Evolutionary conservation across 2,797 vertebrate genomes (phyloP), one percentile per base, ranked within the genome.

Genomic region (Lepidocolaptes lacrymiger): DNA sequence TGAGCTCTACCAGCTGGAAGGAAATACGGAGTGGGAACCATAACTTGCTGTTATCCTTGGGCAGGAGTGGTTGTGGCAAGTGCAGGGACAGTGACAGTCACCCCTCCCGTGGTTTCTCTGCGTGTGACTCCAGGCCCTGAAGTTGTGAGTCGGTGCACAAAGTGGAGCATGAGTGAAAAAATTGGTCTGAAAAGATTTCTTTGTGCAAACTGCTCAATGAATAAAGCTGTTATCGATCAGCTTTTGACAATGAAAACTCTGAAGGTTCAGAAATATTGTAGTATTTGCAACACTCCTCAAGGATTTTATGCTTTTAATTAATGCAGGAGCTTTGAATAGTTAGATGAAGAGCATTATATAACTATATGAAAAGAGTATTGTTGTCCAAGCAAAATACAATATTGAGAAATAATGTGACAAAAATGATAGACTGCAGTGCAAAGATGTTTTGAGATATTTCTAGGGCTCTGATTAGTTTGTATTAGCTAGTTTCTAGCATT

Each of bases 391-490:
- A 81, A 80, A 88, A 90, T 82, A 90, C 34, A 64, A 34, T 90
- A 79, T 93, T 95, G 94, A 48, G 73, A 63, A 94, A 82, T 95
- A 78, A 86, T 81, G 24, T 62, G 89, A 88, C 85, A 93, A 83
- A 89, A 95, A 79, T 92, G 68, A 94, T 46, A 89, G 94, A 92
- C 74, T 93, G 74, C 54, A 62, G 88, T 82, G 48, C 72, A 93
- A 93, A 91, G 88, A 95, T 91, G 82, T 96, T 97, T 93, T 92
- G 84, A 95, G 48, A 59, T 85, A 43, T 93, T 95, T 95, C 71
- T 58, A 48, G 74, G 58, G 23, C 80, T 83, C 59, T 51, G 91
- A 96, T 97, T 85, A 96, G 77, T 93, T 95, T 95, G 62, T 91
- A 95, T 94, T 89, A 96, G 73, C 67, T 95, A 77, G 41, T 76